Percentiles rank a stretch among this genome's conserved stretches.
Conservation (phyloP, 2,888 invertebrate species). For the Balanococcus diminutus region DNA sequence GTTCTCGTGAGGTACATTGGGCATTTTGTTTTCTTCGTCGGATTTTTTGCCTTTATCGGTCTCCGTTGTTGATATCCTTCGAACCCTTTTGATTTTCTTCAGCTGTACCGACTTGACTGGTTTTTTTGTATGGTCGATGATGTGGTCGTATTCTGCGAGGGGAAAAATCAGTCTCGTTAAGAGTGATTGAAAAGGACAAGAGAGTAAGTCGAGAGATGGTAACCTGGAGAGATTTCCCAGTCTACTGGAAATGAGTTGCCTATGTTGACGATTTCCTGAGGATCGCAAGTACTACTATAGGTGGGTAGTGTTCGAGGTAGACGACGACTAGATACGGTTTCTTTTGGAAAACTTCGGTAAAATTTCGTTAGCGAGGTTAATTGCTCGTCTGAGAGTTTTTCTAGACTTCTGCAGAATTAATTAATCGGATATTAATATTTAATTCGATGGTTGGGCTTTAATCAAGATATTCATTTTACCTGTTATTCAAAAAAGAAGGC, state of each 20-base stretch:
- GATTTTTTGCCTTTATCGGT: constrained; percentile 36
- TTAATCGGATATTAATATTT: neutral
- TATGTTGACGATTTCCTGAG: neutral
- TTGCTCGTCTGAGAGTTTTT: neutral
- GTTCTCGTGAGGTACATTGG: neutral
- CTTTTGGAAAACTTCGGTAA: neutral
- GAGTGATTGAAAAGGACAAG: neutral
- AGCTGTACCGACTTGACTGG: neutral
- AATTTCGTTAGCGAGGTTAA: neutral
- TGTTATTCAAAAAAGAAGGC: constrained; percentile 72
- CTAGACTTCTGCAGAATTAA: neutral
- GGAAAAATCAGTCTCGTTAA: neutral
- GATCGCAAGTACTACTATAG: neutral
- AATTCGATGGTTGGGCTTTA: too few species aligned
- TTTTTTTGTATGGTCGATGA: neutral
- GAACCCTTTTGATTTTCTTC: constrained; percentile 2
- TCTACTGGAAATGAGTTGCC: constrained; percentile 6
- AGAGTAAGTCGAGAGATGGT: neutral
- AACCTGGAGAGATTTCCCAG: constrained; percentile 32
- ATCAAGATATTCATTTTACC: too few species aligned
- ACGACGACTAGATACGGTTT: neutral
- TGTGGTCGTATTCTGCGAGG: neutral
- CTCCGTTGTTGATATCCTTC: neutral
- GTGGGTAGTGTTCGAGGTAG: neutral
- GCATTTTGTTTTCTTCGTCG: constrained; percentile 7